Conservation (phyloP, 2,888 invertebrate species). For the Ichneumoninae sp. region DNA sequence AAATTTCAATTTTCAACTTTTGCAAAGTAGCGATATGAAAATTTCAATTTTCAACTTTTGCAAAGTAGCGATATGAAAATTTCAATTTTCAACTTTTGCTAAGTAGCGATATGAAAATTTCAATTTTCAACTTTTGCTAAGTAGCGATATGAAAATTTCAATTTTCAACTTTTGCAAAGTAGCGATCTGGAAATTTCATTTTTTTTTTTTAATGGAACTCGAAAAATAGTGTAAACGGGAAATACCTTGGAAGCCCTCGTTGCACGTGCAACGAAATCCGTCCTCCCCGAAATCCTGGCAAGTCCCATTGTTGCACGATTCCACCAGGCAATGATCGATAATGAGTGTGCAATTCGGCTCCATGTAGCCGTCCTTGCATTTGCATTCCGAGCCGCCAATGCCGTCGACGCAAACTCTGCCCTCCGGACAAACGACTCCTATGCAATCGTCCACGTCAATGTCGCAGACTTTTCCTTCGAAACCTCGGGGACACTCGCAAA, state of each 20-base stretch:
- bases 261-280: slow-evolving; percentile 90
- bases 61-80: too few relatives aligned
- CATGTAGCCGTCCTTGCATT: slow-evolving; percentile 86
- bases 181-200: background rate
- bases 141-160: too few relatives aligned
- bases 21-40: too few relatives aligned
- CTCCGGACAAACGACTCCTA: slow-evolving; percentile 85
- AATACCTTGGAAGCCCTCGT: slow-evolving; percentile 88
- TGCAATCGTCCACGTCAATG: slow-evolving; percentile 88
- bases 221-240: background rate
- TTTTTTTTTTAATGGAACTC: too few relatives aligned
- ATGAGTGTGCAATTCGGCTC: slow-evolving; percentile 87
- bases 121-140: too few relatives aligned
- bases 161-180: too few relatives aligned
- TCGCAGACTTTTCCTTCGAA: slow-evolving; percentile 89
- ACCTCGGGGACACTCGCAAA: slow-evolving; percentile 88
- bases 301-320: slow-evolving; percentile 91
- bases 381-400: slow-evolving; percentile 86
- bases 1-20: too few relatives aligned
- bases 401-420: slow-evolving; percentile 86
- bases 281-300: slow-evolving; percentile 88
- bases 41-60: too few relatives aligned
- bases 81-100: too few relatives aligned
- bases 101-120: too few relatives aligned
- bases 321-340: slow-evolving; percentile 87